Percentiles rank a stretch among this genome's conserved stretches.
phyloP scores from a whole-genome alignment of 2,797 vertebrate species.

The Falco rusticolus region DNA sequence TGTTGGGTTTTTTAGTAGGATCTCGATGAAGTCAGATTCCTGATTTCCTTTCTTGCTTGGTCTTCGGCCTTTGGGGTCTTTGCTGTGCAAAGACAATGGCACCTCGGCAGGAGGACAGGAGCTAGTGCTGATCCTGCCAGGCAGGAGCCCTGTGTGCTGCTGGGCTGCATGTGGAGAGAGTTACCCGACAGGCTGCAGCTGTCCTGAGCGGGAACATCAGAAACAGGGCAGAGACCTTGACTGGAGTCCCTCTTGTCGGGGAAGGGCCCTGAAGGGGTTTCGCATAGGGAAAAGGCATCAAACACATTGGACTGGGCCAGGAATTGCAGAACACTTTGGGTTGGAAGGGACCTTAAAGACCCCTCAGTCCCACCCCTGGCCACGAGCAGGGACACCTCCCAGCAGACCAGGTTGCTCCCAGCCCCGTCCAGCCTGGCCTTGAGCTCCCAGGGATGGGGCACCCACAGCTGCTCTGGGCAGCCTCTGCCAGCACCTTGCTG shows the following conservation, averaged over 20 bases:
- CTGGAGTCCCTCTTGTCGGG: not conserved
- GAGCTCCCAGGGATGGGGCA: too few relatives aligned
- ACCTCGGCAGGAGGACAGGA: not conserved
- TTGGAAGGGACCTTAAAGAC: too few relatives aligned
- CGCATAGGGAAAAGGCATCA: not conserved
- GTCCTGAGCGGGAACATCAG: not conserved
- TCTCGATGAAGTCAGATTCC: not conserved
- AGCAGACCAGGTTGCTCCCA: too few relatives aligned
- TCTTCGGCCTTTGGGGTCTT: not conserved
- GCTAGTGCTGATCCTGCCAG: not conserved
- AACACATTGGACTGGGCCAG: not conserved
- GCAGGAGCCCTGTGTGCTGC: not conserved
- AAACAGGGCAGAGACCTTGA: not conserved
- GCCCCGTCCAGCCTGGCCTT: too few relatives aligned
- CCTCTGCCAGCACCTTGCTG: too few relatives aligned
- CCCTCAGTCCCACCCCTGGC: too few relatives aligned
- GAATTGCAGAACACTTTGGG: too few relatives aligned
- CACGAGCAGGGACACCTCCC: too few relatives aligned
- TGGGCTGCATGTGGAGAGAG: not conserved
- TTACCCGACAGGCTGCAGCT: fast-evolving
- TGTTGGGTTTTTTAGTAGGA: not conserved
- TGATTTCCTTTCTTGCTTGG: not conserved
- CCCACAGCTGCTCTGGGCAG: too few relatives aligned
- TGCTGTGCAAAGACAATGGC: not conserved
- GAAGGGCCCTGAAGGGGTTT: not conserved